Evolutionary conservation across 2,888 invertebrate genomes (phyloP), one percentile per base, ranked within the genome.

Genomic region (Lottia gigantea): DNA sequence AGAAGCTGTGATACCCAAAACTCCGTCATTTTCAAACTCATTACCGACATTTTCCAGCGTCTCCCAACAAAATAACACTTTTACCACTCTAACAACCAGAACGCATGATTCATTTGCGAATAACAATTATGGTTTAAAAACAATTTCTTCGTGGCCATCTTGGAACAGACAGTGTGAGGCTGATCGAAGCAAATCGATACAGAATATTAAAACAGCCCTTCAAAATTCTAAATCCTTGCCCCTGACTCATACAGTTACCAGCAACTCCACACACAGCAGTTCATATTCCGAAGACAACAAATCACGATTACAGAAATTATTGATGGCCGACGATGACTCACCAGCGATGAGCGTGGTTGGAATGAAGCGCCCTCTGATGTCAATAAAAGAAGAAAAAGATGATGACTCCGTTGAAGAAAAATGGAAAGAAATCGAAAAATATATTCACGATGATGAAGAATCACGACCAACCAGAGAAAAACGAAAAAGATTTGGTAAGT

Each of bases 341-440:
- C 55, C 55, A 55, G 55, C 19, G 19, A 55, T 11, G 11, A 55
- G 55, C 23, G 23, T 23, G 55, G 23, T 55, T 14, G 55, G 55
- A 12, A 11, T 55, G 11, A 55, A 55, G 14, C 19, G 55, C 19
- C 55, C 55, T 23, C 11, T 23, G 19, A 23, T 55, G 12, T 23
- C 63, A 70, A 65, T 64, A 40, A 47, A 62, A 26, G 49, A 70
- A 26, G 23, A 46, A 12, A 40, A 40, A 11, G 31, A 74, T 15
- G 66, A 75, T 26, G 75, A 78, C 23, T 77, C 76, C 8, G 75
- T 82, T 74, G 83, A 83, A 64, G 76, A 77, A 47, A 85, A 84
- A 64, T 85, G 85, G 85, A 82, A 83, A 70, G 84, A 84, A 69
- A 82, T 85, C 46, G 79, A 83, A 66, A 74, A 83, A 67, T 82